A percentile compares a stretch with the other conserved stretches of the same genome.
Conservation (phyloP, 2,113 vertebrate genomes). For the Buteo buteo region DNA sequence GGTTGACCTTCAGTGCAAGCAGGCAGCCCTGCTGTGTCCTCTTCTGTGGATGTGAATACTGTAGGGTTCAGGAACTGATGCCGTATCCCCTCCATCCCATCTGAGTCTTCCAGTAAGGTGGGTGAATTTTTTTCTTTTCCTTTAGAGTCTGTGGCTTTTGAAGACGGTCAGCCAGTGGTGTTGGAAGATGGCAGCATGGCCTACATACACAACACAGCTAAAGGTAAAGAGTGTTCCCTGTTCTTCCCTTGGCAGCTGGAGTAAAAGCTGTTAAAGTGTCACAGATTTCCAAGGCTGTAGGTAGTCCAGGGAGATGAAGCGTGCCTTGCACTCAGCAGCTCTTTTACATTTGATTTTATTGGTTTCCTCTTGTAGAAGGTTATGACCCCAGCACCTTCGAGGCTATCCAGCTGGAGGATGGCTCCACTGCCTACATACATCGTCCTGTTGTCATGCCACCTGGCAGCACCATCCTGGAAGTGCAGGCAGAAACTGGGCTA, state of each 20-base stretch:
- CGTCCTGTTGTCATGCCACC: conserved; percentile 57
- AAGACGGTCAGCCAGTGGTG: conserved; percentile 79
- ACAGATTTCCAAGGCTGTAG: neutral
- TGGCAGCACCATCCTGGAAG: conserved; percentile 66
- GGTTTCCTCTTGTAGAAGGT: conserved; percentile 60
- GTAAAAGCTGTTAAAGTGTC: neutral
- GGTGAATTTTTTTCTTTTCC: neutral
- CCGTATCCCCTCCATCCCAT: neutral
- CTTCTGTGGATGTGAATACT: neutral
- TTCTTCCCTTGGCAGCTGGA: neutral
- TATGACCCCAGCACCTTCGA: conserved; percentile 74
- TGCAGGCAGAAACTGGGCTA: conserved; percentile 68
- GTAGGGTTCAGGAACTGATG: neutral
- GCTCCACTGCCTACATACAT: conserved; percentile 81
- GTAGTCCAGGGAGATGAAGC: neutral
- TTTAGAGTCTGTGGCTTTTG: conserved; percentile 76
- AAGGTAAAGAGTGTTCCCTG: conserved; percentile 63
- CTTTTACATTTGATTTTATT: neutral
- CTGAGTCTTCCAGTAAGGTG: neutral
- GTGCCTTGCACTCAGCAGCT: neutral
- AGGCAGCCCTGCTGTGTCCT: neutral
- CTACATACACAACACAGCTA: conserved; percentile 75
- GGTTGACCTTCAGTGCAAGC: neutral
- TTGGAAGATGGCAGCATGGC: conserved; percentile 79
- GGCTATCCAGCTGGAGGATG: conserved; percentile 78